Conservation (phyloP, 2,888 invertebrate genomes). For the Teinopalpus imperialis region DNA sequence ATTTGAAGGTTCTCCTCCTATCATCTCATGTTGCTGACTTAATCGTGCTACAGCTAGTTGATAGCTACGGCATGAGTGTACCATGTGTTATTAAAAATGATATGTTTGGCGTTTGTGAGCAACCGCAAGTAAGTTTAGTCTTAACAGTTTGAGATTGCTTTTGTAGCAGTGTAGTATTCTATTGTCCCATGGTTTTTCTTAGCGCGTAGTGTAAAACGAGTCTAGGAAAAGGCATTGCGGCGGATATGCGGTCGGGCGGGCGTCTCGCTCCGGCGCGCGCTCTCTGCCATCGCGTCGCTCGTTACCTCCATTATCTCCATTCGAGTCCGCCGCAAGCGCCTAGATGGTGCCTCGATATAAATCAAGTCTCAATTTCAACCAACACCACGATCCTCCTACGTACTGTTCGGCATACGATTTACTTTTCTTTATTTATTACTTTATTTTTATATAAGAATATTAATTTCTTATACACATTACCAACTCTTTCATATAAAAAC, state of each 20-base stretch:
- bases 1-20: too few species aligned
- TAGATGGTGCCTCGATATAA: slow-evolving; percentile 59
- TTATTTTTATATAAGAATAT: too few species aligned
- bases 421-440: background rate
- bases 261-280: slow-evolving; percentile 64
- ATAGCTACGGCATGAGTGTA: too few species aligned
- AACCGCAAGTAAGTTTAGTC: too few species aligned
- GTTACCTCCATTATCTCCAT: slow-evolving; percentile 70
- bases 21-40: too few species aligned
- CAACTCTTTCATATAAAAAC: too few species aligned
- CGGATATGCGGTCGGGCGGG: slow-evolving; percentile 78
- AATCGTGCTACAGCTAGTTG: too few species aligned
- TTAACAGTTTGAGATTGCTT: slow-evolving; percentile 12
- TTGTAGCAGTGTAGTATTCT: slow-evolving; percentile 6
- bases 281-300: slow-evolving; percentile 69
- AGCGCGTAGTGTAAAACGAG: slow-evolving; percentile 33
- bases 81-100: too few species aligned
- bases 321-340: slow-evolving; percentile 57
- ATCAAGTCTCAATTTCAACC: slow-evolving; percentile 41
- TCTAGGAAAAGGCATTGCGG: slow-evolving; percentile 67
- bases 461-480: too few species aligned
- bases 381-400: slow-evolving; percentile 21
- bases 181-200: slow-evolving; percentile 29
- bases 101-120: too few species aligned
- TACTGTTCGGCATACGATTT: slow-evolving; percentile 7